Evolutionary conservation across 2,888 invertebrate genomes (phyloP), one percentile per base, ranked within the genome.

Genomic region (Acanthosepion lycidas): DNA sequence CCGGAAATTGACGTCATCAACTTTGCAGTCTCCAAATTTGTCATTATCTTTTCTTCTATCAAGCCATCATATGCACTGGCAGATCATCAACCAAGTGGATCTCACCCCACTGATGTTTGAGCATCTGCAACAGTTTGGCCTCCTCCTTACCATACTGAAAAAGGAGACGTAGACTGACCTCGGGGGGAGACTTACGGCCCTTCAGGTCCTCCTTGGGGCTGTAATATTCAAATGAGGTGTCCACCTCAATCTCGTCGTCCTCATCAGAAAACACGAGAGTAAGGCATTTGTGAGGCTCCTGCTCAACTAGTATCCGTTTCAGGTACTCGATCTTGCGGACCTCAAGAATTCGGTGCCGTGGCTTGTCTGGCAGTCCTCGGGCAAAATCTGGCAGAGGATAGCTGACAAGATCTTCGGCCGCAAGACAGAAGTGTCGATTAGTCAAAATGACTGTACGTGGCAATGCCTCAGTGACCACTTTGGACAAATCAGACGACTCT

Each of bases 301-400:
- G 95, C 91, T 95, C 96, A 48, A 97, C 95, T 15, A 96, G 95
- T 15, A 97, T 95, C 33, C 96, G 95, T 94, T 96, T 96, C 91
- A 97, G 95, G 94, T 96, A 96, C 94, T 97, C 97, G 42, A 97
- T 95, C 59, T 96, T 96, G 12, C 96, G 96, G 28, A 96, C 96
- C 91, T 97, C 96, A 3, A 96, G 94, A 15, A 97, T 96, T 49
- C 96, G 95, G 92, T 97, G 96, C 78, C 96, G 95, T 0, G 97
- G 96, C 26, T 96, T 96, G 78, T 96, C 96, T 15, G 97, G 97
- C 15, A 97, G 95, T 23, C 96, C 96, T n/a, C 96, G 95, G 18
- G 96, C 97, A 96, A 97, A 97, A 92, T 97, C 97, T 12, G 97
- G 97, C n/a, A 97, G 95, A 0, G 97, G 97, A 94, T 97, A 97